Evolutionary conservation across 1,140 invertebrate genomes (phyloP).

Genomic region (Batillaria attramentaria): DNA sequence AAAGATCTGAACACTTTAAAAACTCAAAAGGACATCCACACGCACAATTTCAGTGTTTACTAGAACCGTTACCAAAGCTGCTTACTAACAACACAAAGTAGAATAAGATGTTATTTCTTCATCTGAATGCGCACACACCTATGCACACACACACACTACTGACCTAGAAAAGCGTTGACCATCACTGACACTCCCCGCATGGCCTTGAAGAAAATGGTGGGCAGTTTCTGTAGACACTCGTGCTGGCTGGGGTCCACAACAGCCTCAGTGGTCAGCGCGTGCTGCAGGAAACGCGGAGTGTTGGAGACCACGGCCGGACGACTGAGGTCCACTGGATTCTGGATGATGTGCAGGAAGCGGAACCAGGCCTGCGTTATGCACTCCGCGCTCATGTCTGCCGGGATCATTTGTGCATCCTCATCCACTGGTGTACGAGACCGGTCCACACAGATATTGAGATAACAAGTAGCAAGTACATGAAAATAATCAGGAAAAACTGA

Average conservation of each 20-base stretch:
- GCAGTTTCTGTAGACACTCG: slow-evolving; percentile 87
- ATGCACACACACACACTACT: slow-evolving; percentile 52
- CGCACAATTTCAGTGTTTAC: too few relatives aligned
- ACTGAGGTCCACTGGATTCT: slow-evolving; percentile 94
- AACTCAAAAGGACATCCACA: too few relatives aligned
- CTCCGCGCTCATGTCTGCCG: slow-evolving; percentile 87
- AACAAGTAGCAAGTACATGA: too few relatives aligned
- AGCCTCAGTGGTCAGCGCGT: slow-evolving; percentile 71
- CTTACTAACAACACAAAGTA: neutral
- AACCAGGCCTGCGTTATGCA: slow-evolving; percentile 96
- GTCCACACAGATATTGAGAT: too few relatives aligned
- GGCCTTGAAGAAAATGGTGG: slow-evolving; percentile 92
- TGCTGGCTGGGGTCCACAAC: slow-evolving; percentile 88
- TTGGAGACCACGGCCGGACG: slow-evolving; percentile 88
- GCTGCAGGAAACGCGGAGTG: slow-evolving; percentile 84
- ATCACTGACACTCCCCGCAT: slow-evolving; percentile 93
- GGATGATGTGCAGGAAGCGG: slow-evolving; percentile 91
- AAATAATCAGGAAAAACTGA: too few relatives aligned
- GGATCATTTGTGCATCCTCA: slow-evolving; percentile 86
- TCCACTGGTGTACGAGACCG: slow-evolving; percentile 83
- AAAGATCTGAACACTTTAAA: too few relatives aligned
- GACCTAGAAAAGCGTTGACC: slow-evolving; percentile 96
- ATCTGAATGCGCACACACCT: neutral
- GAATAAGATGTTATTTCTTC: neutral
- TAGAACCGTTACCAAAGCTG: too few relatives aligned